Base-by-base conservation (phyloP, 2,888 invertebrate species). In the Drosophila hamatofila region DNA sequence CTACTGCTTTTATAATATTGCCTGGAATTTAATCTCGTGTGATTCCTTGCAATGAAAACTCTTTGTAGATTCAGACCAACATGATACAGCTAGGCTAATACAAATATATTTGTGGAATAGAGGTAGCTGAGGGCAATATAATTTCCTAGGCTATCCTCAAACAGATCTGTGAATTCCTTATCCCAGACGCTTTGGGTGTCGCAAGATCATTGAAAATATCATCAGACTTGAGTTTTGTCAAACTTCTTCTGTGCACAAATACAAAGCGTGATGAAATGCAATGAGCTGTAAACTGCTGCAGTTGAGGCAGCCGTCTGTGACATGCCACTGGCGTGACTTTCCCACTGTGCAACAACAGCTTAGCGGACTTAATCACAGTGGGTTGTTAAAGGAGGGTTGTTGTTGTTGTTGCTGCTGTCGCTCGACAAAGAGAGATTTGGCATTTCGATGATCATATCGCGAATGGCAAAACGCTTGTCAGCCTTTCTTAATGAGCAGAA, bases 401-500 rank as follows among this genome's bases (percentile, higher is more conserved):
- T 33, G 57, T 35, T 27, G 55, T 69, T 62, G 56, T 73, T 60
- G 73, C 37, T 62, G 55, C 72, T 60, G 35, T 37, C 3, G 73
- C 46, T 64, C 3, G 11, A 12, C n/a, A n/a, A 12, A 18, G 25
- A 35, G 48, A 37, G 55, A 68, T 44, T 83, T 65, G 61, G 51
- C 59, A 72, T 37, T 57, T 44, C 79, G 81, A 74, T 82, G 90
- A 91, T 91, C 89, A 69, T 76, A 84, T 86, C 88, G 72, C 56
- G 52, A 69, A 69, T 58, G 51, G 72, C 67, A 80, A 80, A 85
- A 77, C 74, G 86, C 81, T 88, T 88, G 88, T 90, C 85, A 84
- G 82, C 69, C 70, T 80, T 72, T 58, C 80, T 79, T 87, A 83
- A 88, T 89, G 81, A 87, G 87, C 87, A 73, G 78, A 87, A 88